Conservation (phyloP, 1,140 invertebrate species). For the Triops cancriformis region DNA sequence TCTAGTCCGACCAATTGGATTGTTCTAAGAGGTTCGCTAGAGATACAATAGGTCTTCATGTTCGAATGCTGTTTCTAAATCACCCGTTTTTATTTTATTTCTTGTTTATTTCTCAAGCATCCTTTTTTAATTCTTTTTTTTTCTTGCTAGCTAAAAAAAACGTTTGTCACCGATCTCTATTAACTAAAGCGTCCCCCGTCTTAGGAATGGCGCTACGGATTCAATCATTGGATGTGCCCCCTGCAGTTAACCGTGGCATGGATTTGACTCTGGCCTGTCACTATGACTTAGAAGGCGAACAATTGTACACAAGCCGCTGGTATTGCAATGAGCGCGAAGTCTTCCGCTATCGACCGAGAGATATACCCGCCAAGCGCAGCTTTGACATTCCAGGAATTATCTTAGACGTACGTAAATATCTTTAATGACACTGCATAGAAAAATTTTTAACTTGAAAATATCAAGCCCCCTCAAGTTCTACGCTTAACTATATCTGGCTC, state of each 20-base stretch:
- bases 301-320: background rate
- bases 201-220: background rate
- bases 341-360: background rate
- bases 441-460: background rate
- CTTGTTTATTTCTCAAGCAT: no score
- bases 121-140: background rate
- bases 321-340: background rate
- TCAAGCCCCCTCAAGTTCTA: background rate
- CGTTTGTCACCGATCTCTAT: background rate
- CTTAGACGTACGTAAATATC: background rate
- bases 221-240: background rate
- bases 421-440: background rate
- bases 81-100: no score
- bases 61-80: no score
- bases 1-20: background rate
- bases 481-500: no score
- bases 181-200: background rate
- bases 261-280: constrained; percentile 3
- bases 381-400: background rate
- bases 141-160: background rate
- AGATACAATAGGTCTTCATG: no score
- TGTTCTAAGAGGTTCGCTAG: background rate
- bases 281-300: background rate
- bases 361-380: background rate
- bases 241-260: background rate